These are phyloP conservation scores for Botia almorhae DNA, from an alignment of 2,797 vertebrate species.

Conservation along the genomic window DNA sequence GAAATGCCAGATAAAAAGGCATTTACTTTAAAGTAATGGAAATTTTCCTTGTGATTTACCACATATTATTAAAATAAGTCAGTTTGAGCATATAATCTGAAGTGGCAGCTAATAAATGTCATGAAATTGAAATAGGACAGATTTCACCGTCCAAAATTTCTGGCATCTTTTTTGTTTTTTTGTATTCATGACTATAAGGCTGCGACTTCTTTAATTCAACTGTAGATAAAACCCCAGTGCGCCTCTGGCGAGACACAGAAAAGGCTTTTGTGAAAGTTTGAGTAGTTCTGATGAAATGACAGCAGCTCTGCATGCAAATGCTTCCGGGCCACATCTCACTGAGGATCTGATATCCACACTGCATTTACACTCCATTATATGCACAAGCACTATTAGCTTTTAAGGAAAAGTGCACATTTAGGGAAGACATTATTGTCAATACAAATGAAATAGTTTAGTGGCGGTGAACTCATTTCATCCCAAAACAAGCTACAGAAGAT, in stretches of 20 bases:
- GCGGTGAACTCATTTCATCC: not conserved
- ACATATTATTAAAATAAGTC: slow-evolving; percentile 17
- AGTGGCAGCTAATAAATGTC: not conserved
- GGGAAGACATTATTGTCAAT: not conserved
- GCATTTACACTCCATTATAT: slow-evolving; percentile 31
- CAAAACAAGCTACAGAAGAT: not conserved
- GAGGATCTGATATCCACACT: slow-evolving; percentile 8
- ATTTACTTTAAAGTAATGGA: slow-evolving; percentile 18
- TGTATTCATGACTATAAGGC: slow-evolving; percentile 17
- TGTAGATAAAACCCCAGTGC: slow-evolving; percentile 24
- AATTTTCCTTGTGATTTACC: slow-evolving; percentile 19
- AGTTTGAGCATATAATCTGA: not conserved
- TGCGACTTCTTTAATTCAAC: slow-evolving; percentile 27
- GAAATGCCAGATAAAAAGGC: not conserved
- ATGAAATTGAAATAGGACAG: not conserved
- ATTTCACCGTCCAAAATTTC: slow-evolving; percentile 6
- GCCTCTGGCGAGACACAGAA: slow-evolving; percentile 23
- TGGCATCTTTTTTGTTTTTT: slow-evolving; percentile 18
- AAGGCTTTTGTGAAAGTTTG: slow-evolving; percentile 40
- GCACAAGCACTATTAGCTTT: not conserved
- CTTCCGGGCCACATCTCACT: slow-evolving; percentile 1
- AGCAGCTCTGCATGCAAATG: slow-evolving; percentile 26
- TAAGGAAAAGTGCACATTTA: not conserved
- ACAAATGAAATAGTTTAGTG: not conserved
- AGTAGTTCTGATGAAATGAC: slow-evolving; percentile 44